Percentiles rank a stretch among this genome's conserved stretches.
Conservation (phyloP, 2,113 vertebrate species). For the Poeciliopsis turrubarensis region DNA sequence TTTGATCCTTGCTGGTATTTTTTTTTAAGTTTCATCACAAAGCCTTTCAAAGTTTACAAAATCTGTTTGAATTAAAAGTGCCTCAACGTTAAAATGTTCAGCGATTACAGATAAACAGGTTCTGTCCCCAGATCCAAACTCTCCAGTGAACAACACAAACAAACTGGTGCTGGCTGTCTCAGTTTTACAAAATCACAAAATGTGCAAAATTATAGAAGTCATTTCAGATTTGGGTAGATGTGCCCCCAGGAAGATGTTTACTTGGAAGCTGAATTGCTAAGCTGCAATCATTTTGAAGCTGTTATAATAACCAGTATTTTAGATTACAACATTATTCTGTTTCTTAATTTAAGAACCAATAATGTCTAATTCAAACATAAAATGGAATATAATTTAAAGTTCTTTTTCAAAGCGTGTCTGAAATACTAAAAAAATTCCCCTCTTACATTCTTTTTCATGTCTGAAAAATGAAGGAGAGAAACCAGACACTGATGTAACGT, state of each 20-base stretch:
- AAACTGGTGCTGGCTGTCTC: background rate
- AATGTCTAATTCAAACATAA: background rate
- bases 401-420: background rate
- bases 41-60: background rate
- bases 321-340: background rate
- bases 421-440: background rate
- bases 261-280: background rate
- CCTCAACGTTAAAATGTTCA: background rate
- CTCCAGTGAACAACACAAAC: background rate
- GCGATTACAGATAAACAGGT: background rate
- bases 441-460: background rate
- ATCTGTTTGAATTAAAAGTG: background rate
- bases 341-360: background rate
- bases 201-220: background rate
- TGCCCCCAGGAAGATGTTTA: background rate
- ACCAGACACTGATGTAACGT: constrained; percentile 6
- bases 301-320: background rate
- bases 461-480: background rate
- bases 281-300: background rate
- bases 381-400: background rate
- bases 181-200: background rate
- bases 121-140: background rate
- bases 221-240: background rate
- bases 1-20: background rate
- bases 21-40: background rate